A percentile compares a stretch with the other conserved stretches of the same genome.
Conservation (phyloP, 2,888 invertebrate genomes). For the Lymantria monacha region DNA sequence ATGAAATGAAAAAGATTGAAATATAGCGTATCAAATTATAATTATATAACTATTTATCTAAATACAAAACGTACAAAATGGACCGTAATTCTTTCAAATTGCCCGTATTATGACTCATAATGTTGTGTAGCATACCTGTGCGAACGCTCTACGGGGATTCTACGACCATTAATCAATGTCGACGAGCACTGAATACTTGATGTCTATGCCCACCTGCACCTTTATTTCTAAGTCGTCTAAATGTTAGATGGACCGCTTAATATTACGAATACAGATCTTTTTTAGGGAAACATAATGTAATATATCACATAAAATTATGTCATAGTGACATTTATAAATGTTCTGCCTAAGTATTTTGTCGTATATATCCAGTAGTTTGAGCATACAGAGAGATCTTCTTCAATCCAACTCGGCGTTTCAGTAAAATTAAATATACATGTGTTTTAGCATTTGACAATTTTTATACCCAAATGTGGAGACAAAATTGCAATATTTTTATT, state of each 20-base stretch:
- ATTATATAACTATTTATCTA: constrained; percentile 12
- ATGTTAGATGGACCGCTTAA: constrained; percentile 9
- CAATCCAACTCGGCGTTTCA: too few relatives aligned
- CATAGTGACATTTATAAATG: too few relatives aligned
- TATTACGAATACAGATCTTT: background rate
- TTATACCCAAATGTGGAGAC: too few relatives aligned
- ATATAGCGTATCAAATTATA: too few relatives aligned
- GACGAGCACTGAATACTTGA: constrained; percentile 52
- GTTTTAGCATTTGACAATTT: too few relatives aligned
- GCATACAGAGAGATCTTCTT: too few relatives aligned
- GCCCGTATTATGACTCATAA: constrained; percentile 17
- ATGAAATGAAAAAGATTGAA: too few relatives aligned
- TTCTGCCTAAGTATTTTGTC: too few relatives aligned
- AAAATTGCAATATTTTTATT: too few relatives aligned
- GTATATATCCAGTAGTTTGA: too few relatives aligned
- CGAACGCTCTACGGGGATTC: constrained; percentile 10
- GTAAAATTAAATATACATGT: too few relatives aligned
- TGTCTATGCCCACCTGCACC: constrained; percentile 36
- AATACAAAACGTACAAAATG: constrained; percentile 5
- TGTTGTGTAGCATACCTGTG: constrained; percentile 10
- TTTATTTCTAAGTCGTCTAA: constrained; percentile 8
- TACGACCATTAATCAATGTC: constrained; percentile 53
- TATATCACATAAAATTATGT: too few relatives aligned
- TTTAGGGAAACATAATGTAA: background rate
- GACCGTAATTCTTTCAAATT: constrained; percentile 20